Base-by-base conservation (phyloP, 2,888 invertebrate species). In the Pherbina coryleti region DNA sequence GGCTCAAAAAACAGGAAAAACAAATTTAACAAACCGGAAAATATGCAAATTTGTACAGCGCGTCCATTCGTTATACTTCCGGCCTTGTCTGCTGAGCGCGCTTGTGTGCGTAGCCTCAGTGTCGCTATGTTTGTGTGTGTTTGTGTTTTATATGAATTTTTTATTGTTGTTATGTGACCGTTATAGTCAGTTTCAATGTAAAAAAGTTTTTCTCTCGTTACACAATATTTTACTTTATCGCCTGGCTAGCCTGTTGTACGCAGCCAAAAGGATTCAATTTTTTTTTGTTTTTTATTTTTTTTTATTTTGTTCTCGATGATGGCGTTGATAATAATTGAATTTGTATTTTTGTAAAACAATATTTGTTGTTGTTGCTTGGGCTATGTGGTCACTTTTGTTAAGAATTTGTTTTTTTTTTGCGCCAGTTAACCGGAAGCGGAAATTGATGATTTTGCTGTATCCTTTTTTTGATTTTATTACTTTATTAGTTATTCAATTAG, bases 1-100 rank as follows among this genome's bases (percentile, higher is more conserved):
- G 71, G 71, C 55, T 14, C 34, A 19, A 28, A 14, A 44, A n/a
- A 71, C 64, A 77, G 79, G 79, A 78, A 79, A 79, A 79, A 75
- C 79, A 75, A 79, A 75, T 79, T 79, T 79, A 79, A 79, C 79
- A 70, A 79, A 79, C 79, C 77, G 79, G 79, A 79, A 79, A 79
- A 79, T 79, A 79, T 79, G 79, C 75, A 79, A 79, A 79, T 79
- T 79, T 75, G 75, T 75, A 79, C 77, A 77, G 57, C n/a, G 25
- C 72, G 64, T 51, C 53, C 49, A 22, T 51, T 69, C 69, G 25
- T 49, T 69, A 14, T 69, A 22, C 51, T 69, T 69, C 49, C 64
- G 34, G 31, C 31, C 31, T 31, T 31, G 57, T 60, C 64, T 28
- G 64, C n/a, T 31, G n/a, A 5, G 11, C 64, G 64, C n/a, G 11